phyloP scores from a whole-genome alignment of 2,888 invertebrate genomes.

The Hypolimnas misippus region DNA sequence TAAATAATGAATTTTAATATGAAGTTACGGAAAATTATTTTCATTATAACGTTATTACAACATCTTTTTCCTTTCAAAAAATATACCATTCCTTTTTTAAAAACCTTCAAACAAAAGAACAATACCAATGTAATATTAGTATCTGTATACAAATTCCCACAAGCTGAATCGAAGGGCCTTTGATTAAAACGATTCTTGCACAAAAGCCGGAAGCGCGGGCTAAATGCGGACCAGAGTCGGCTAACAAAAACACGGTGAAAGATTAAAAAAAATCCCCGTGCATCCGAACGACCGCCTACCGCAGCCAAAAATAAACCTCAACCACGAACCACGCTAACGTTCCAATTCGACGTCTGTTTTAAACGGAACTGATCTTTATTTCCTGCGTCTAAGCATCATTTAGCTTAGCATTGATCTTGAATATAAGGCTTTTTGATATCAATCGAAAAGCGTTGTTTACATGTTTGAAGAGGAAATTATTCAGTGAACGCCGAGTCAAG shows the following conservation, averaged over 20 bases:
- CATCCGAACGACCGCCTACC: conserved; percentile 81
- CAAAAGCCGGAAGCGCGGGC: conserved; percentile 79
- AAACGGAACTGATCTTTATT: conserved; percentile 31
- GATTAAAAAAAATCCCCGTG: conserved; percentile 68
- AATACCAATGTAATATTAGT: conserved; percentile 5
- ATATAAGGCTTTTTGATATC: conserved; percentile 39
- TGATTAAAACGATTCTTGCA: conserved; percentile 49
- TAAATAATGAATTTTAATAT: too few relatives aligned
- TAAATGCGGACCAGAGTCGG: conserved; percentile 66
- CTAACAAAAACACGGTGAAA: conserved; percentile 71
- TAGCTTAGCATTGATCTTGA: conserved; percentile 2
- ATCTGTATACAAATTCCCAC: conserved; percentile 28
- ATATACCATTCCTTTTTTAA: too few relatives aligned
- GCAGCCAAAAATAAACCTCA: conserved; percentile 81
- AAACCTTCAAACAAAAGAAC: background rate
- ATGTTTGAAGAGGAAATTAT: conserved; percentile 71
- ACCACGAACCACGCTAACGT: conserved; percentile 27
- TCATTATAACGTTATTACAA: too few relatives aligned
- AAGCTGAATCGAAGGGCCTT: conserved; percentile 31
- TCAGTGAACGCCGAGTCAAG: conserved; percentile 56
- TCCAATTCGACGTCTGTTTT: conserved; percentile 14
- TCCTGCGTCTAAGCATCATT: conserved; percentile 16
- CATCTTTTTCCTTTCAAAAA: too few relatives aligned
- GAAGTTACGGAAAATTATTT: too few relatives aligned
- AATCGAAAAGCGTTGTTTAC: conserved; percentile 60